Base-by-base conservation (phyloP, 2,888 invertebrate genomes). In the Chloroclystis v-ata region DNA sequence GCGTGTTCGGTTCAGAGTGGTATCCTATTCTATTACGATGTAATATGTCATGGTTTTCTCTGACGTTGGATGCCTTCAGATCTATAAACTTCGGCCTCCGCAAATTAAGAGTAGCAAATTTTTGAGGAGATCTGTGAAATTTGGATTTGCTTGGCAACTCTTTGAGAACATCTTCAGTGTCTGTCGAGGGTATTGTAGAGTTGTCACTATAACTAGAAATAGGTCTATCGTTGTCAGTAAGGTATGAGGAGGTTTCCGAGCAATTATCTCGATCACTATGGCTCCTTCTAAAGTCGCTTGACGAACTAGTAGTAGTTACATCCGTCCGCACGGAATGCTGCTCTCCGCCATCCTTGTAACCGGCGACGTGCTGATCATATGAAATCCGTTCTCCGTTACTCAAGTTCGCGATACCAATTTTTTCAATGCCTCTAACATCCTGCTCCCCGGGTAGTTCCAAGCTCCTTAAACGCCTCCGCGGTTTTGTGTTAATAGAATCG, bases 151-250 rank as follows among this genome's bases (percentile, higher is more conserved):
- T 86, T 14, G 88, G 89, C 47, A 88, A 71, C 59, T 88, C 88
- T 62, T 80, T 84, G 35, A 88, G 67, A 11, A 88, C 87, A 48
- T 89, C 89, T 65, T 88, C 88, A 20, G 85, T 84, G 52, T 86
- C 86, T 14, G 85, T 86, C 20, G 87, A 87, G 14, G 87, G 87
- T 73, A 86, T 79, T 33, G 87, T 87, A 35, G 87, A 87, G 70
- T 86, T 87, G 58, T 87, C 87, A 63, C 86, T 86, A 54, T 87
- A 87, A 60, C 86, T 86, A 10, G 87, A 87, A 73, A 87, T 86
- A 57, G 87, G 87, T 54, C 87, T 72, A 59, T 87, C 87, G 63
- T 84, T 87, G 67, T 87, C 87, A 44, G 87, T 87, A 55, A 86
- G 69, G 62, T 86, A 86, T 58, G 86, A 86, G 45, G 87, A 87